Conservation (phyloP, 2,888 invertebrate species). For the Eudasyphora cyanicolor region DNA sequence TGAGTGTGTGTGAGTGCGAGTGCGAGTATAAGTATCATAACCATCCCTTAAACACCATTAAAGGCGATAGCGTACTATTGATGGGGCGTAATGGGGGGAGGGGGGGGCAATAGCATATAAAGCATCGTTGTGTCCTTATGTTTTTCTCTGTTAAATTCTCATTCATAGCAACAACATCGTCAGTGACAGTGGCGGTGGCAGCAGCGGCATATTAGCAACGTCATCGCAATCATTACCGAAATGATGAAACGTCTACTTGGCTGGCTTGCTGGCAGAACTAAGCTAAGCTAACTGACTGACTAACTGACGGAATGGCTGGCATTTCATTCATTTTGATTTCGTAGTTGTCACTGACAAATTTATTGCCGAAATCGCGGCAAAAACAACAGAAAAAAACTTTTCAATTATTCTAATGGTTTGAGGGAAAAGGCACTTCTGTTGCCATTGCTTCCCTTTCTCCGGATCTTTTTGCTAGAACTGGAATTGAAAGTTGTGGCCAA, state of each 20-base stretch:
- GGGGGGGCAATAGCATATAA: neutral
- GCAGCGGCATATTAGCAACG: slow-evolving; percentile 74
- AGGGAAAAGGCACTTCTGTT: slow-evolving; percentile 42
- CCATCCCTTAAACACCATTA: slow-evolving; percentile 54
- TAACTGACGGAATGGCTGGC: slow-evolving; percentile 62
- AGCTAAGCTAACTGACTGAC: no score
- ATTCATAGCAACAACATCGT: neutral
- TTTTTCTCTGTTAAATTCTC: slow-evolving; percentile 40
- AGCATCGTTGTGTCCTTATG: slow-evolving; percentile 40
- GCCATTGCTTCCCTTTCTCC: neutral
- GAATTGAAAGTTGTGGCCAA: neutral
- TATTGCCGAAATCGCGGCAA: slow-evolving; percentile 66
- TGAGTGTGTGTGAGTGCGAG: neutral
- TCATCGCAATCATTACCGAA: slow-evolving; percentile 73
- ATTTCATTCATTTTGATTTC: slow-evolving; percentile 63
- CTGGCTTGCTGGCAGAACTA: slow-evolving; percentile 47
- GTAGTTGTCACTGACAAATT: slow-evolving; percentile 71
- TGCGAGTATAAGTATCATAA: slow-evolving; percentile 54
- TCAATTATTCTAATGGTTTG: slow-evolving; percentile 64
- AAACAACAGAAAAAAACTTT: slow-evolving; percentile 60
- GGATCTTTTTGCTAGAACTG: slow-evolving; percentile 22
- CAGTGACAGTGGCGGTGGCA: slow-evolving; percentile 13
- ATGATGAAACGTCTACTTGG: slow-evolving; percentile 63
- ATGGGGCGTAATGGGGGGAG: neutral
- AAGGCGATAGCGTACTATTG: neutral